A percentile compares a stretch with the other conserved stretches of the same genome.
Conservation (phyloP, 2,113 vertebrate species). For the Pseudopodoces humilis region DNA sequence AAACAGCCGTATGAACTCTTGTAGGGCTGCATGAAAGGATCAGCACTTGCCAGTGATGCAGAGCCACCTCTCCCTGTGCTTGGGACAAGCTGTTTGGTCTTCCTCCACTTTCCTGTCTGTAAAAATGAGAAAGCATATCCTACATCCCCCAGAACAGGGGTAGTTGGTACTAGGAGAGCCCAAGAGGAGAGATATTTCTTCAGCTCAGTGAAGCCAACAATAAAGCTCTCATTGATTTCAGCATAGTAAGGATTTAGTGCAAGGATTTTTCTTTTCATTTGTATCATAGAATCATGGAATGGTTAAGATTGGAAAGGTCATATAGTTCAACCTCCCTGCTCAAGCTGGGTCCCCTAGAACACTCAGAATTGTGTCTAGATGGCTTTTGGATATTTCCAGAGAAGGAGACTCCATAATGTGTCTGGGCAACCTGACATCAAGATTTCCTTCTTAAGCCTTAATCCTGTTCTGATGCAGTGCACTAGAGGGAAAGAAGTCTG, state of each 20-base stretch:
- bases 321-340: not conserved
- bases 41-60: not conserved
- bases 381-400: not conserved
- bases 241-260: not conserved
- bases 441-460: not conserved
- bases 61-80: not conserved
- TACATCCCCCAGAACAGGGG: not conserved
- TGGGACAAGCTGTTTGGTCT: not conserved
- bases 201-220: not conserved
- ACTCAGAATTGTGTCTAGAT: not conserved
- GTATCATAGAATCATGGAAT: not conserved
- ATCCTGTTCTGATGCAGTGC: not conserved
- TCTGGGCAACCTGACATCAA: not conserved
- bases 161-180: not conserved
- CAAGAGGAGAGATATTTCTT: not conserved
- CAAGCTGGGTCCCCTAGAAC: not conserved
- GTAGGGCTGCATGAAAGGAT: not conserved
- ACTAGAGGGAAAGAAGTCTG: not conserved
- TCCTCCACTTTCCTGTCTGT: not conserved
- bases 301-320: not conserved
- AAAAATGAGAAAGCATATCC: not conserved
- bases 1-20: fast-evolving
- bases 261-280: not conserved
- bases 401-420: not conserved
- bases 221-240: not conserved